Evolutionary conservation across 2,113 vertebrate species (phyloP).

Genomic region (Chionis minor): DNA sequence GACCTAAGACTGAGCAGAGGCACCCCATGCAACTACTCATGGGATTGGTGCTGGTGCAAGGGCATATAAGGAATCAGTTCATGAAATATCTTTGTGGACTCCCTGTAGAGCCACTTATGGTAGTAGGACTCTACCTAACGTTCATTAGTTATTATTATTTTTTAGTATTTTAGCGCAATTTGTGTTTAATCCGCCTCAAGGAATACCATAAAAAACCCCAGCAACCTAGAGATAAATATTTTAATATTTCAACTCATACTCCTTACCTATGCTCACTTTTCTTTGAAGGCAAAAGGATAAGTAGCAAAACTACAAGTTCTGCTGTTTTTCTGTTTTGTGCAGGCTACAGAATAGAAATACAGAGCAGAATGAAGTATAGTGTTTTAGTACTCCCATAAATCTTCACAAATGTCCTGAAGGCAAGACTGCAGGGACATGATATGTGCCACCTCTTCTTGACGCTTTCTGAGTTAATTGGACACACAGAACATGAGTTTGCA

Average conservation of each 20-base stretch:
- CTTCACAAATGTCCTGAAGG: neutral
- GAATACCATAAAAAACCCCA: neutral
- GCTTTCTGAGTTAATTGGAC: neutral
- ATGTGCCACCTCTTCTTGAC: neutral
- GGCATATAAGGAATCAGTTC: neutral
- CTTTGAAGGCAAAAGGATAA: neutral
- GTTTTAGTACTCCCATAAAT: neutral
- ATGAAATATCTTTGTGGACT: neutral
- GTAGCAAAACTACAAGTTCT: neutral
- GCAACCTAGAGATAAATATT: neutral
- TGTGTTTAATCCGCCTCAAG: neutral
- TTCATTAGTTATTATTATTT: neutral
- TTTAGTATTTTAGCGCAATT: neutral
- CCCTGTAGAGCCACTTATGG: fast-evolving
- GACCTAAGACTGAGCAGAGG: no score
- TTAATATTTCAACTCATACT: neutral
- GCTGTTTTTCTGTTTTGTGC: neutral
- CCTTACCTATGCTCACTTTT: neutral
- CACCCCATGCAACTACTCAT: neutral
- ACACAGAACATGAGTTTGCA: neutral
- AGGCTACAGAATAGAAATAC: neutral
- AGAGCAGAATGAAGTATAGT: neutral
- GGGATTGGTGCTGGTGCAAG: neutral
- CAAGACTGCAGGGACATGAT: neutral
- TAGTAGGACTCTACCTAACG: neutral